Base-by-base conservation (phyloP, 2,113 vertebrate species). In the Cyanoramphus novaezelandiae region DNA sequence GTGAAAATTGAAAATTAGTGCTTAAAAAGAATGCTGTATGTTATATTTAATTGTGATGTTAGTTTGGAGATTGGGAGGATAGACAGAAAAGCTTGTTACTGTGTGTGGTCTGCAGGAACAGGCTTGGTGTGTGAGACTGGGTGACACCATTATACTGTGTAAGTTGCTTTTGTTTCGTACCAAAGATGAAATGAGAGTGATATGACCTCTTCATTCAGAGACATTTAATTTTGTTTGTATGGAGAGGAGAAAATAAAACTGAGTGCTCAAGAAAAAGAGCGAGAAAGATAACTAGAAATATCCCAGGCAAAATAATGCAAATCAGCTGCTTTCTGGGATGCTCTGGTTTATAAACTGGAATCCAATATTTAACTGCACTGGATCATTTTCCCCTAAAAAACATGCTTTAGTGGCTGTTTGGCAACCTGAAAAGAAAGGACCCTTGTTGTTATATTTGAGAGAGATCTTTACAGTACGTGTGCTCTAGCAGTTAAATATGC, bases 311-410 rank as follows among this genome's bases (percentile, higher is more conserved):
- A 70, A 63, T 47, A 29, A 41, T 11, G 21, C 55, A 68, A 91
- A 75, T 44, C 53, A 63, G 17, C 37, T 88, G 77, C 69, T 93
- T 80, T 86, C 47, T 84, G 93, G 69, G n/a, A 39, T 92, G 41
- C n/a, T 92, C n/a, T 84, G 44, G 50, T 79, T 84, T 82, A 33
- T 76, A 68, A 89, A 96, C 91, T 93, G 92, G 95, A 94, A 94
- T 53, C 49, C 52, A 52, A 41, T 79, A 57, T 82, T 91, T 69
- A 82, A 72, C 75, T 96, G 82, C 87, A 95, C 90, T 94, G 91
- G 62, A 69, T 94, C 82, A 59, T 91, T 92, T 84, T 82, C 91
- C 79, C 67, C 52, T 82, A 55, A 41, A 65, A 82, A 75, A 62
- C 11, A 13, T 0, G 2, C 10, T 84, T 72, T 65, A 71, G 49